phyloP scores from a whole-genome alignment of 2,888 invertebrate genomes.

The Branchellion lobata region DNA sequence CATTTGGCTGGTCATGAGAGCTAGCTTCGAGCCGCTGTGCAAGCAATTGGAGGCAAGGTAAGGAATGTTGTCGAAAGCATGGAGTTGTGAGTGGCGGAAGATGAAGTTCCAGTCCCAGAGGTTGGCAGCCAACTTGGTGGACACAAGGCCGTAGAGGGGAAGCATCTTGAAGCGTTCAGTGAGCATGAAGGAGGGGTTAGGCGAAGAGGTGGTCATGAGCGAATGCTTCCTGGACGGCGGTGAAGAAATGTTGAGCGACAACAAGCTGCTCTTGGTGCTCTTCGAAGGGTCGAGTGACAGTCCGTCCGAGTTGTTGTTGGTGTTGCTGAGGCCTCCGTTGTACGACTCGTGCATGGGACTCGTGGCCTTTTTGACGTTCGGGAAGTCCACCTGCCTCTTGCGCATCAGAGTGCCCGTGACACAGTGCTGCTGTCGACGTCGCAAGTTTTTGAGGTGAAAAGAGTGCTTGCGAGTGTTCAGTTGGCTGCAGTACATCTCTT shows the following conservation, averaged over 20 bases:
- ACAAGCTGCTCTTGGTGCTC: neutral
- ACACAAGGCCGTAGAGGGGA: neutral
- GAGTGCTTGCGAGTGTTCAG: slow-evolving; percentile 21
- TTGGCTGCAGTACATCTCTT: slow-evolving; percentile 19
- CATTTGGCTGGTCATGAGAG: too few species aligned
- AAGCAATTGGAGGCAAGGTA: too few species aligned
- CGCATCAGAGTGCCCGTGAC: slow-evolving; percentile 31
- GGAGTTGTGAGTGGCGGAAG: neutral
- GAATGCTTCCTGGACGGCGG: neutral
- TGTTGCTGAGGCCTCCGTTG: neutral
- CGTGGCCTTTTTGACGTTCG: slow-evolving; percentile 13
- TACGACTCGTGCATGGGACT: neutral
- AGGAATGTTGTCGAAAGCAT: neutral
- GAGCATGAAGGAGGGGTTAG: neutral
- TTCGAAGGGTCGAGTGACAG: neutral
- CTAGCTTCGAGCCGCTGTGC: too few species aligned
- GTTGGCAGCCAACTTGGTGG: neutral
- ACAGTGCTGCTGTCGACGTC: neutral
- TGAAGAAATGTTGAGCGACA: slow-evolving; percentile 22
- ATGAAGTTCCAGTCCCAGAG: neutral
- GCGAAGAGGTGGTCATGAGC: neutral
- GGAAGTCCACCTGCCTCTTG: slow-evolving; percentile 21
- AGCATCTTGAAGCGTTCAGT: neutral
- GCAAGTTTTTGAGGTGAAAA: neutral
- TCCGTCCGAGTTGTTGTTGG: neutral